phyloP scores from a whole-genome alignment of 2,113 vertebrate genomes.

The Scophthalmus maximus region DNA sequence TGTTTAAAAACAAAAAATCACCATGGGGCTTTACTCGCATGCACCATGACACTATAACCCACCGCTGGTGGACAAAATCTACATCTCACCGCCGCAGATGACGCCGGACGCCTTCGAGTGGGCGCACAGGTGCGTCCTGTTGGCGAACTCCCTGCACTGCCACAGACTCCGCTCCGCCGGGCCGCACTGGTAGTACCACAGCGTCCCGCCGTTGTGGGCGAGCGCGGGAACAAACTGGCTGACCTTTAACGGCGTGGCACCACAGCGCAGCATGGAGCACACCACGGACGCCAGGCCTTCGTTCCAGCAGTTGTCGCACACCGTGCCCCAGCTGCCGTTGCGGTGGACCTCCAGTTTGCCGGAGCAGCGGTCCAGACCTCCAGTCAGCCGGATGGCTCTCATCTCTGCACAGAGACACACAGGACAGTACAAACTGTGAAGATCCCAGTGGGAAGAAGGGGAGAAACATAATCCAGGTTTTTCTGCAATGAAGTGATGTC shows the following conservation, averaged over 20 bases:
- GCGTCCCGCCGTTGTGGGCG: conserved; percentile 22
- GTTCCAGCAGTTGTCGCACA: conserved; percentile 74
- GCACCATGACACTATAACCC: no score
- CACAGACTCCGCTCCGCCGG: neutral
- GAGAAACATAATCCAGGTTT: no score
- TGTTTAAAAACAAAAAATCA: no score
- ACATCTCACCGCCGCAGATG: conserved; percentile 66
- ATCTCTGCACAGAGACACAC: conserved; percentile 66
- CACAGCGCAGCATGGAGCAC: conserved; percentile 77
- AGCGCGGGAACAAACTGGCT: conserved; percentile 44
- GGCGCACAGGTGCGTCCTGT: fast-evolving
- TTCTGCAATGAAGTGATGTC: no score
- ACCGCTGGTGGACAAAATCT: no score
- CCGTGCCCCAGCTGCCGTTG: conserved; percentile 77
- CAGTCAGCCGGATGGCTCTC: conserved; percentile 72
- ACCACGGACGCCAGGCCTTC: conserved; percentile 40
- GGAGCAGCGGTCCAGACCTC: conserved; percentile 78
- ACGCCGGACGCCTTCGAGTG: conserved; percentile 58
- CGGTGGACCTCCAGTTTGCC: conserved; percentile 81
- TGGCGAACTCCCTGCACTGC: conserved; percentile 49
- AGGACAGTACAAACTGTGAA: no score
- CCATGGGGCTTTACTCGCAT: no score
- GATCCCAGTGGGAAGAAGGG: no score
- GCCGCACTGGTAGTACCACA: fast-evolving
- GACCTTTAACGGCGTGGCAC: fast-evolving